These are phyloP conservation scores for Trissolcus japonicus DNA, from an alignment of 2,888 invertebrate genomes.

Conservation along the genomic window DNA sequence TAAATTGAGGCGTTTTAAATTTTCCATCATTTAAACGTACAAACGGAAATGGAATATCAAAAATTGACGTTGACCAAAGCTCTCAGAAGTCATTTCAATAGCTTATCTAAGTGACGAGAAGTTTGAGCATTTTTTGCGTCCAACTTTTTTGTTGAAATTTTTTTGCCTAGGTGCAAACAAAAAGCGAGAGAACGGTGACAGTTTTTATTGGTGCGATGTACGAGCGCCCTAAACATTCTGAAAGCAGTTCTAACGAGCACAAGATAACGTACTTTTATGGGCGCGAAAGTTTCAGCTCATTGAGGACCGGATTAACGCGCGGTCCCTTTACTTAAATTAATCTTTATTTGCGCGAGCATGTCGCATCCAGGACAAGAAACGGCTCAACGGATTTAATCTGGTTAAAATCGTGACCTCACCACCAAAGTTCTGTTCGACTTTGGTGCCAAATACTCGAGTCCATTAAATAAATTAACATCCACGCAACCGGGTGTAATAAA, in stretches of 20 bases:
- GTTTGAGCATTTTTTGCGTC: constrained; percentile 13
- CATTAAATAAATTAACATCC: constrained; percentile 65
- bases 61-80: background rate
- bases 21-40: too few species aligned
- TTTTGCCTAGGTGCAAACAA: constrained; percentile 4
- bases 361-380: constrained; percentile 54
- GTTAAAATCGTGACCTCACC: constrained; percentile 56
- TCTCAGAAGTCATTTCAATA: background rate
- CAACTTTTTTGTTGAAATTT: constrained; percentile 25
- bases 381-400: constrained; percentile 60
- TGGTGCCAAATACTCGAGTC: constrained; percentile 60
- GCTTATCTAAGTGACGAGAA: constrained; percentile 6
- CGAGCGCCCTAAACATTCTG: constrained; percentile 37
- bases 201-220: constrained; percentile 39
- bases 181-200: constrained; percentile 20
- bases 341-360: constrained; percentile 63
- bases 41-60: too few species aligned
- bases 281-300: constrained; percentile 55
- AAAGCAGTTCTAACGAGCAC: constrained; percentile 47
- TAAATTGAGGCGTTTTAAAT: background rate
- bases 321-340: constrained; percentile 61
- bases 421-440: constrained; percentile 39
- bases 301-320: constrained; percentile 61
- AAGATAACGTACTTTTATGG: constrained; percentile 53
- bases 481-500: constrained; percentile 4